Evolutionary conservation across 2,888 invertebrate species (phyloP).

Genomic region (Allygus modestus): DNA sequence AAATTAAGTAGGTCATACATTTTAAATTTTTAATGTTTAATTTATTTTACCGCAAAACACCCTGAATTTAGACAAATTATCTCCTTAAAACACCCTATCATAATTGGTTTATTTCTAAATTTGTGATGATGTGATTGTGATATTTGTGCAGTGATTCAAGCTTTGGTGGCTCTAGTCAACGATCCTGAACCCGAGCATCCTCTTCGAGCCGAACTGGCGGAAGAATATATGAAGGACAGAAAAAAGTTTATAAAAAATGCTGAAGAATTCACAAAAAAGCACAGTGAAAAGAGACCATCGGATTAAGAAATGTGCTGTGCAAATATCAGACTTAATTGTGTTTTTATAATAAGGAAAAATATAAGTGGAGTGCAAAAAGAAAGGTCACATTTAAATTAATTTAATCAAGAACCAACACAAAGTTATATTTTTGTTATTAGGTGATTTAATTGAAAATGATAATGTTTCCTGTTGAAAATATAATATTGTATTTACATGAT

Average conservation of each 20-base stretch:
- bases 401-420: neutral
- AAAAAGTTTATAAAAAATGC: constrained; percentile 99
- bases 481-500: too few relatives aligned
- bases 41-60: too few relatives aligned
- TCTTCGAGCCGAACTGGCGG: constrained; percentile 96
- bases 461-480: neutral
- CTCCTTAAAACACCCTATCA: too few relatives aligned
- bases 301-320: neutral
- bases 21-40: too few relatives aligned
- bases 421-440: neutral
- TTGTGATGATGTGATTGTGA: neutral
- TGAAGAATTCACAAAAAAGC: constrained; percentile 98
- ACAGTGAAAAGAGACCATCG: constrained; percentile 91
- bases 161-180: constrained; percentile 96
- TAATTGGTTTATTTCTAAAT: too few relatives aligned
- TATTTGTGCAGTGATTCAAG: constrained; percentile 88
- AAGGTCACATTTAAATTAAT: neutral
- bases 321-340: neutral
- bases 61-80: too few relatives aligned
- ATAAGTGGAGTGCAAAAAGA: neutral
- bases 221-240: constrained; percentile 97
- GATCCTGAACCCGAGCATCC: constrained; percentile 99
- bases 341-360: neutral
- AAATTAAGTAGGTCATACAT: too few relatives aligned
- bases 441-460: neutral